phyloP scores from a whole-genome alignment of 2,113 vertebrate species.

The Channa argus region DNA sequence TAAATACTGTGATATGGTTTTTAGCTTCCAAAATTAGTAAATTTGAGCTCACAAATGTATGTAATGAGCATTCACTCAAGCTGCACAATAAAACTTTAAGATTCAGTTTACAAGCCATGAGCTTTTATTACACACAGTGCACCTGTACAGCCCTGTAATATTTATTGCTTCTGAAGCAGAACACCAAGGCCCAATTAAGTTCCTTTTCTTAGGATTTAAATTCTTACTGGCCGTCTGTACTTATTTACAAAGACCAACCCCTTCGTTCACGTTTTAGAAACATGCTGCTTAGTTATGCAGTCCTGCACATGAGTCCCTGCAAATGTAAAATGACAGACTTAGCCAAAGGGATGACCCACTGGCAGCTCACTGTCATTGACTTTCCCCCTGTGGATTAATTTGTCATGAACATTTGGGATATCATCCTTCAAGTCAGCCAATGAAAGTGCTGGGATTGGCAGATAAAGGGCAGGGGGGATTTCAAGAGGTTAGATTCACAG shows the following conservation, averaged over 20 bases:
- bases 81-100: neutral
- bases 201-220: constrained; percentile 38
- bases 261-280: constrained; percentile 69
- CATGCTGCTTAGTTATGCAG: constrained; percentile 74
- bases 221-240: constrained; percentile 36
- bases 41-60: too few relatives aligned
- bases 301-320: constrained; percentile 63
- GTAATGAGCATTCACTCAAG: neutral
- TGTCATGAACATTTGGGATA: constrained; percentile 86
- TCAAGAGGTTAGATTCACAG: constrained; percentile 73
- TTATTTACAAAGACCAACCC: constrained; percentile 37
- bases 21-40: too few relatives aligned
- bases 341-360: constrained; percentile 83
- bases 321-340: constrained; percentile 85
- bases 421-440: constrained; percentile 84
- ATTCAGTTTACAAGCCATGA: neutral
- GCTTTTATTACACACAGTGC: constrained; percentile 26
- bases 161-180: constrained; percentile 44
- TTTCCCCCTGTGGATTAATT: constrained; percentile 84
- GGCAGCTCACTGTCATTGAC: constrained; percentile 81
- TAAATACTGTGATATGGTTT: constrained; percentile 1
- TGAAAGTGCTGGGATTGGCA: constrained; percentile 84
- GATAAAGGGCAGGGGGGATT: constrained; percentile 83
- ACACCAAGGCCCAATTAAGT: constrained; percentile 61
- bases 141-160: constrained; percentile 15